A percentile compares a stretch with the other conserved stretches of the same genome.
Conservation (phyloP, 1,140 invertebrate genomes). For the Ganaspis sp. region DNA sequence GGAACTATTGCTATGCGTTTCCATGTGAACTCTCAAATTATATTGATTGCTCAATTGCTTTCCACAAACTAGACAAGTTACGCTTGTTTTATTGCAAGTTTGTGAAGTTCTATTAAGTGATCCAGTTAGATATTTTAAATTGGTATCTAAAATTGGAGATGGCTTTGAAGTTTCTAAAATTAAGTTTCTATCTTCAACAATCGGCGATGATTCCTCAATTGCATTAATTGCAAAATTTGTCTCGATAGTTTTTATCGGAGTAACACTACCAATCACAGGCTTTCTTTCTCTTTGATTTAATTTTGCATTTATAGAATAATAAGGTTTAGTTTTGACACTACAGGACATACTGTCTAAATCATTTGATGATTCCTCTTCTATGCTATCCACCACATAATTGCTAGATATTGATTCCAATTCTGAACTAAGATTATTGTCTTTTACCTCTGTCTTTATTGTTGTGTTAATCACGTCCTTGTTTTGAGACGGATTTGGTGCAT, state of each 20-base stretch:
- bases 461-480: conserved; percentile 59
- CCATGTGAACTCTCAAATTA: conserved; percentile 91
- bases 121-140: conserved; percentile 67
- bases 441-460: conserved; percentile 57
- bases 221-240: conserved; percentile 34
- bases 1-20: conserved; percentile 90
- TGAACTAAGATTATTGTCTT: conserved; percentile 44
- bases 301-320: conserved; percentile 74
- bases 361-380: conserved; percentile 60
- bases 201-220: conserved; percentile 31
- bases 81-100: conserved; percentile 76
- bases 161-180: conserved; percentile 62
- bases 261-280: conserved; percentile 40
- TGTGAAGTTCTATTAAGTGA: conserved; percentile 58
- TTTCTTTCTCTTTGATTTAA: conserved; percentile 69
- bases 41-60: conserved; percentile 93
- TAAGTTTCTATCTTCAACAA: conserved; percentile 54
- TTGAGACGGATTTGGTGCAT: conserved; percentile 53
- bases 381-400: conserved; percentile 40
- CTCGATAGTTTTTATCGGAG: conserved; percentile 36
- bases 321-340: conserved; percentile 73
- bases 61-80: conserved; percentile 90
- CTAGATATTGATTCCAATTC: conserved; percentile 52
- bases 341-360: conserved; percentile 68
- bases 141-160: conserved; percentile 63